phyloP scores from a whole-genome alignment of 2,113 vertebrate genomes.

The Pycnonotus jocosus region DNA sequence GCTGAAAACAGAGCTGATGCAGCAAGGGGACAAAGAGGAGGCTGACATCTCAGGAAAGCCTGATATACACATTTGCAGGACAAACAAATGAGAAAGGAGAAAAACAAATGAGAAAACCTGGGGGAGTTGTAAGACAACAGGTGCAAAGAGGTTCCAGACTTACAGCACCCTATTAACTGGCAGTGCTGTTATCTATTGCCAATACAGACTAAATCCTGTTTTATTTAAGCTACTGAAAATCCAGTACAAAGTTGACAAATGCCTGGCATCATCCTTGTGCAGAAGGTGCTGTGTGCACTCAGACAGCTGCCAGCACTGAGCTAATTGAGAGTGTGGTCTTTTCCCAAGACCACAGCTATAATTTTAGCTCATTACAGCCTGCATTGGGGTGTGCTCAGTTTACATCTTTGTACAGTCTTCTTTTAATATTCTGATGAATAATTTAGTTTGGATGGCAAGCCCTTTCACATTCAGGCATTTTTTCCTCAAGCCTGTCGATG shows the following conservation, averaged over 20 bases:
- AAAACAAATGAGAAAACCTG: neutral
- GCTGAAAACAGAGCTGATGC: neutral
- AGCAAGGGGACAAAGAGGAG: neutral
- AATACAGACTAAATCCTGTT: neutral
- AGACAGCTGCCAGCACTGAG: neutral
- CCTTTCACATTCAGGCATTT: neutral
- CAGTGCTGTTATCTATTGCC: neutral
- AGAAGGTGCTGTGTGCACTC: neutral
- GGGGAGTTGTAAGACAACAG: neutral
- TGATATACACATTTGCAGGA: neutral
- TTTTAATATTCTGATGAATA: constrained; percentile 55
- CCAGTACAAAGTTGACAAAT: neutral
- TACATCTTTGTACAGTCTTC: neutral
- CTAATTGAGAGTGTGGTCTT: constrained; percentile 43
- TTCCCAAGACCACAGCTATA: constrained; percentile 18
- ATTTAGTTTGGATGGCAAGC: constrained; percentile 41
- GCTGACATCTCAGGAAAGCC: neutral
- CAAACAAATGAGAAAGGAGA: neutral
- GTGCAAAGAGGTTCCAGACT: neutral
- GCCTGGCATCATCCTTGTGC: neutral
- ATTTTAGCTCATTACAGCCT: constrained; percentile 32
- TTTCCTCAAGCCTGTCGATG: neutral
- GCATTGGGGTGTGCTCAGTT: neutral
- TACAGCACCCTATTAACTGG: neutral
- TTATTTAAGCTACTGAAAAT: constrained; percentile 15